Percentiles rank a stretch among this genome's conserved stretches.
phyloP scores from a whole-genome alignment of 2,797 vertebrate genomes.

The Pangasius djambal region DNA sequence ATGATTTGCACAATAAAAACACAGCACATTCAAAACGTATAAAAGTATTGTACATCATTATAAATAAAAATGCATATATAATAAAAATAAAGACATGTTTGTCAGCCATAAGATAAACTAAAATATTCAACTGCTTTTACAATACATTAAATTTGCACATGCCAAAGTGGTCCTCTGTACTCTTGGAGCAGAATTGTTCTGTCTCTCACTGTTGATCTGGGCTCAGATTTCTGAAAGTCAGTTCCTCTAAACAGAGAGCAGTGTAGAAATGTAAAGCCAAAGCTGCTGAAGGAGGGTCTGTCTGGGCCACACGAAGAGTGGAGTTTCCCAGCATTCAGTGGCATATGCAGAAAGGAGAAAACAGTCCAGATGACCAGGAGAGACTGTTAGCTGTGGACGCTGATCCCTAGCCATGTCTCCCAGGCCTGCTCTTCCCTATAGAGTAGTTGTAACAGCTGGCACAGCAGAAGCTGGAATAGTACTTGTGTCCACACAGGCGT shows the following conservation, averaged over 20 bases:
- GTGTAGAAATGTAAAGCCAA: not conserved
- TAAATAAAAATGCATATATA: conserved; percentile 27
- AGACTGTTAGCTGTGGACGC: not conserved
- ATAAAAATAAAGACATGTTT: conserved; percentile 12
- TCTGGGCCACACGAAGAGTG: not conserved
- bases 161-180: conserved; percentile 1
- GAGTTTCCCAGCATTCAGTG: not conserved
- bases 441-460: conserved; percentile 84
- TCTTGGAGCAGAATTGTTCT: not conserved
- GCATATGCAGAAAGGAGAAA: not conserved
- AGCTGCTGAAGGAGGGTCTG: not conserved
- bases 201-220: not conserved
- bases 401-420: conserved; percentile 53
- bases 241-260: not conserved
- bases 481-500: conserved; percentile 86
- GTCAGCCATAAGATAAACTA: not conserved
- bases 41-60: not conserved
- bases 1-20: not conserved
- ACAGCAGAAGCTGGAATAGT: conserved; percentile 95
- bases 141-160: conserved; percentile 23
- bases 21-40: conserved; percentile 17
- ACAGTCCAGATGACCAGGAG: conserved; percentile 5
- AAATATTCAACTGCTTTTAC: conserved; percentile 21
- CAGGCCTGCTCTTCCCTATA: conserved; percentile 49
- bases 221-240: conserved; percentile 27